Evolutionary conservation across 2,888 invertebrate species (phyloP).

Genomic region (Mamestra brassicae): DNA sequence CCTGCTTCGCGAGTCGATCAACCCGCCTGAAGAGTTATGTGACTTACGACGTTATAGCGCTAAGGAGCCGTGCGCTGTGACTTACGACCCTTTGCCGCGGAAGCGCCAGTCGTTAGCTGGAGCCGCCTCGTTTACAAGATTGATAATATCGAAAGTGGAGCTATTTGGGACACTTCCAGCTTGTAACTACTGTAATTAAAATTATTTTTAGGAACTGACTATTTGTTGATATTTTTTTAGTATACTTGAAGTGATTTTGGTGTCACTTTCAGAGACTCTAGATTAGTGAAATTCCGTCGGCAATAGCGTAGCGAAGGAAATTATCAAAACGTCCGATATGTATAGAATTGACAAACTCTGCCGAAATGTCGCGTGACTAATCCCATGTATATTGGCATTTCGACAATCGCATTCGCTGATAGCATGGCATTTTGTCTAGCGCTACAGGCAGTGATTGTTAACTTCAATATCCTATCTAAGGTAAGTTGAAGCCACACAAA

Average conservation of each 20-base stretch:
- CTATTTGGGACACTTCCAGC: slow-evolving; percentile 41
- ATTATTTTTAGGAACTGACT: background rate
- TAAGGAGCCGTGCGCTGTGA: slow-evolving; percentile 2
- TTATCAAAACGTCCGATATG: no score
- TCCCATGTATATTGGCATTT: no score
- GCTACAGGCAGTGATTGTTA: background rate
- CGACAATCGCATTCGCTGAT: no score
- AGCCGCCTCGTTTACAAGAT: slow-evolving; percentile 24
- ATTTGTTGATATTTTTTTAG: background rate
- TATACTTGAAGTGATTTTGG: background rate
- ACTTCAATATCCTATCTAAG: background rate
- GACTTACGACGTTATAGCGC: background rate
- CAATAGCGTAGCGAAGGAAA: background rate
- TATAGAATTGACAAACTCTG: no score
- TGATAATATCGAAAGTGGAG: slow-evolving; percentile 39
- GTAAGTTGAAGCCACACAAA: background rate
- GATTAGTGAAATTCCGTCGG: no score
- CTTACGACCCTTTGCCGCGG: slow-evolving; percentile 1
- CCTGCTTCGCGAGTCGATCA: background rate
- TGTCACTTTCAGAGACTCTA: no score
- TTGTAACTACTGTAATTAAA: slow-evolving; percentile 16
- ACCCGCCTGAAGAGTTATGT: slow-evolving; percentile 1
- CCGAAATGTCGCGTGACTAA: no score
- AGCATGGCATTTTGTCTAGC: no score
- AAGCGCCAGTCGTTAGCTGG: slow-evolving; percentile 19